Evolutionary conservation across 2,888 invertebrate species (phyloP).

Genomic region (Nephrotoma guestfalica): DNA sequence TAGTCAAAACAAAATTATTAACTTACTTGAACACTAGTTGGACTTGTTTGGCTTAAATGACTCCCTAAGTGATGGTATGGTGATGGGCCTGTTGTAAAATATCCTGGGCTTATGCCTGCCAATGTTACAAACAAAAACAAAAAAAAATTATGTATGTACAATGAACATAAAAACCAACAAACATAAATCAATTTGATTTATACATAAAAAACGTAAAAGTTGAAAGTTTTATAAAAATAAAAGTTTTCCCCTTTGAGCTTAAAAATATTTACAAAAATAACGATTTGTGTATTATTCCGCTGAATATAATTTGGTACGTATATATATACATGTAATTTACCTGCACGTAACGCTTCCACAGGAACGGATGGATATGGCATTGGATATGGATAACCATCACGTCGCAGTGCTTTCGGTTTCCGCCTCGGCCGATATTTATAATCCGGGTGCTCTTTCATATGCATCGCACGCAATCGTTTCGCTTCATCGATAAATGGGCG

Average conservation of each 20-base stretch:
- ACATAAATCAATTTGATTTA: constrained; percentile 3
- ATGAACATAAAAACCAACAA: not conserved
- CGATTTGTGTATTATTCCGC: not conserved
- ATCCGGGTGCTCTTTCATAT: constrained; percentile 92
- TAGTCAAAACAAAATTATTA: not conserved
- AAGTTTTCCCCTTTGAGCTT: not conserved
- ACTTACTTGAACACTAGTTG: constrained; percentile 27
- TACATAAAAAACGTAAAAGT: not conserved
- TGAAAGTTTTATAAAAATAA: not conserved
- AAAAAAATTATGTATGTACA: not conserved
- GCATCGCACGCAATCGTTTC: constrained; percentile 79
- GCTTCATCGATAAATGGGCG: constrained; percentile 96
- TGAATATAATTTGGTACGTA: not conserved
- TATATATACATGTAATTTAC: constrained; percentile 28
- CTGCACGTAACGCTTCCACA: constrained; percentile 75
- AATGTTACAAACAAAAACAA: not conserved
- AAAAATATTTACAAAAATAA: not conserved
- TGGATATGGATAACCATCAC: constrained; percentile 84
- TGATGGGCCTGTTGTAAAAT: constrained; percentile 33
- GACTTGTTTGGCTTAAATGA: constrained; percentile 30
- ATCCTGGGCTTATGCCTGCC: constrained; percentile 31
- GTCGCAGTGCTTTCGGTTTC: constrained; percentile 76
- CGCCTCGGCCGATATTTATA: constrained; percentile 84
- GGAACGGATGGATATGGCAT: constrained; percentile 85
- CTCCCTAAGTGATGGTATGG: constrained; percentile 30